Base-by-base conservation (phyloP, 2,888 invertebrate genomes). In the Aphidoletes aphidimyza region DNA sequence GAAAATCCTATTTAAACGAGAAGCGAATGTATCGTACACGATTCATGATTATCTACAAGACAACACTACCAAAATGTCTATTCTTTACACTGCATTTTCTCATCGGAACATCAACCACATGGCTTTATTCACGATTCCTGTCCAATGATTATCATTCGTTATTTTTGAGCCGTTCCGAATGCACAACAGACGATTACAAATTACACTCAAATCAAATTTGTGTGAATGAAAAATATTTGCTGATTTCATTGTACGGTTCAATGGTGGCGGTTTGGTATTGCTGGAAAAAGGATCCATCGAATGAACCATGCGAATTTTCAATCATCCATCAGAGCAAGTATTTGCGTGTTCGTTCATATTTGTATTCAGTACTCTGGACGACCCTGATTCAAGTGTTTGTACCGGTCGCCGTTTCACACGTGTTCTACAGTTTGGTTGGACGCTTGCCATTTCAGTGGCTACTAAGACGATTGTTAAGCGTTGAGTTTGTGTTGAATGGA, bases 301-400 rank as follows among this genome's bases (percentile, higher is more conserved):
- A 88, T 89, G n/a, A 86, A 0, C 86, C 87, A 19, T 39, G 59
- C 19, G 42, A 78, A 89, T 95, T 95, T 88, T 93, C 94, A 11
- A 92, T 94, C n/a, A 91, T 94, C 22, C 93, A 94, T 86, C 93
- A 94, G 88, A 92, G 92, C 78, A 95, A 94, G 88, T 91, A 94
- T 86, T 91, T 93, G 5, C 93, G 93, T 87, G 91, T 95, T 26
- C 93, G 94, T 87, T 89, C 92, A 39, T 91, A 92, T 0, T 87
- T 95, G 9, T 90, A 90, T 83, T 89, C 90, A 1, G 91, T 93
- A 45, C 86, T 95, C 6, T 91, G 93, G 37, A 90, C 91, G 85
- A 93, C 94, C 26, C 91, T 94, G 85, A 88, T 89, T 59, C 91
- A 91, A 86, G 92, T 95, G 0, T 87, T 94, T 49, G 90, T 92